Evolutionary conservation across 2,888 invertebrate species (phyloP), one percentile per base, ranked within the genome.

Genomic region (Cheilosia pagana): DNA sequence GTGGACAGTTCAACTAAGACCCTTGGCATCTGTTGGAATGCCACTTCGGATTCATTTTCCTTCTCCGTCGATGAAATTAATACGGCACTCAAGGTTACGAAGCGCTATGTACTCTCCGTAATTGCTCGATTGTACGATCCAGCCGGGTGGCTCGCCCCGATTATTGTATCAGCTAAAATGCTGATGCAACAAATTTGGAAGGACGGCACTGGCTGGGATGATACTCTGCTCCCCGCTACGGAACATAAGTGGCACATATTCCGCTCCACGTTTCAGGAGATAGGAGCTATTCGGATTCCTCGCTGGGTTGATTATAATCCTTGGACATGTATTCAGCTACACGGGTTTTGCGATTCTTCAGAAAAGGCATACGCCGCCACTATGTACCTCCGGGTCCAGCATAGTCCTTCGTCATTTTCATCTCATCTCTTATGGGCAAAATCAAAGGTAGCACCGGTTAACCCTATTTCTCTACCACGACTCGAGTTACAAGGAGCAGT

Each of bases 71-170:
- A 23, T 8, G 12, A 7, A n/a, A 16, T 7, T n/a, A n/a, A 16
- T 45, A 3, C 19, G 16, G 45, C 45, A 0, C 3, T 19, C 14
- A n/a, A 12, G n/a, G 19, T n/a, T 7, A 19, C 45, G 12, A 39
- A 39, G 39, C 39, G 39, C 3, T 39, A 12, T 10, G 39, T 39
- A 12, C 14, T 39, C 14, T 41, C 39, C 28, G 8, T 53, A 4
- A 79, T 85, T 14, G 52, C 71, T 12, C 75, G 70, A 43, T 14
- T 78, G 0, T 74, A 63, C 28, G 78, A 83, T 41, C 68, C 75
- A 10, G 25, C 28, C 1, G 83, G 75, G 6, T 76, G 75, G 75
- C 45, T 55, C 12, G 68, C 55, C 0, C 55, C 55, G 0, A n/a
- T 55, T 6, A n/a, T 68, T 14, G 14, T 68, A 16, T 19, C 28